Percentiles rank a stretch among this genome's conserved stretches.
These are phyloP conservation scores for Pionites leucogaster DNA, from an alignment of 2,113 vertebrate genomes.

Conservation along the genomic window DNA sequence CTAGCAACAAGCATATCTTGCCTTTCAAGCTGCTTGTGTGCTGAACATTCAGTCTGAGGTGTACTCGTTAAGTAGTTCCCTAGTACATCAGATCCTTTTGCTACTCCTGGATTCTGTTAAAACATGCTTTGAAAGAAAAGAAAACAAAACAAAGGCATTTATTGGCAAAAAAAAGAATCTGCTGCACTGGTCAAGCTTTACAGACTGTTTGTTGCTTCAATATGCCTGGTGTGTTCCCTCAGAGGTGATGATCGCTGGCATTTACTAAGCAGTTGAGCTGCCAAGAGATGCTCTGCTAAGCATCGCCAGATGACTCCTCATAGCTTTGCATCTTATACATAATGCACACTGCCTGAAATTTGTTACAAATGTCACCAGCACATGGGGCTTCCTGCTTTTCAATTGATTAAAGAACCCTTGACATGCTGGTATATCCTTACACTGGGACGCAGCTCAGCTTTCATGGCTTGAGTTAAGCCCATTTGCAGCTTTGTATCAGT, in stretches of 20 bases:
- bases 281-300: not conserved
- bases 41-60: not conserved
- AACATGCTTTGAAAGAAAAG: not conserved
- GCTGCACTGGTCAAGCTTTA: not conserved
- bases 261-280: not conserved
- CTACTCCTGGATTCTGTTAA: not conserved
- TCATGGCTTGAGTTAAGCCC: not conserved
- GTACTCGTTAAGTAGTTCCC: not conserved
- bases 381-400: not conserved
- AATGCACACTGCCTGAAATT: not conserved
- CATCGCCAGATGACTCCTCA: not conserved
- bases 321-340: not conserved
- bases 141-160: not conserved
- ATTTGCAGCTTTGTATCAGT: rapidly evolving
- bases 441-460: not conserved
- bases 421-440: not conserved
- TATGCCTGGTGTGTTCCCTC: not conserved
- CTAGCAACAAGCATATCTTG: not conserved
- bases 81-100: not conserved
- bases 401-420: not conserved
- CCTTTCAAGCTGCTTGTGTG: not conserved
- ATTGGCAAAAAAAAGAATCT: not conserved
- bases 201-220: not conserved
- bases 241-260: not conserved
- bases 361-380: not conserved